Base-by-base conservation (phyloP, 2,113 vertebrate genomes). In the Corythaixoides concolor region DNA sequence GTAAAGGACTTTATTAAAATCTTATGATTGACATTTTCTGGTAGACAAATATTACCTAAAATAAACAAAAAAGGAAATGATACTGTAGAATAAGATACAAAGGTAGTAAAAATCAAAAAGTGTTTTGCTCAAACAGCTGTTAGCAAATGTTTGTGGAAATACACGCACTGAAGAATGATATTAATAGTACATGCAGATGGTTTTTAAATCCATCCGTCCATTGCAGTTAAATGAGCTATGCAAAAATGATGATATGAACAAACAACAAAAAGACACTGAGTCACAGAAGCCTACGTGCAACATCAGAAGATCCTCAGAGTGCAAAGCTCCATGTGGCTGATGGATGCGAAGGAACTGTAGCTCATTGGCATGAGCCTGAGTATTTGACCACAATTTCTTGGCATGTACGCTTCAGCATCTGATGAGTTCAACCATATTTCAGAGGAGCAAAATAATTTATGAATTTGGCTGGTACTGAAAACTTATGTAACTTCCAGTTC, bases 131-230 rank as follows among this genome's bases (percentile, higher is more conserved):
- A 70, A 92, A 63, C 78, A 96, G 85, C 89, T 95, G 95, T 63
- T 93, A 81, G 30, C 33, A 91, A 93, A 92, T 56, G 76, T 76
- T 74, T 64, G 35, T 90, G 49, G 79, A 97, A 95, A 92, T 56
- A 63, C 7, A 59, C 32, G 79, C 63, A 62, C 23, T 69, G 60
- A 86, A 85, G 74, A 88, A 83, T 23, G 37, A 68, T 92, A 96
- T 96, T 92, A 96, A 95, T 94, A 96, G 92, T 56, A 75, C 35
- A 79, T 75, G 80, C 92, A 94, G 88, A 96, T 94, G 88, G 72
- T 59, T 95, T 94, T 83, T 78, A 91, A 90, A 88, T 84, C 79
- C 90, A 73, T 82, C 62, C 59, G 90, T 85, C 85, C 70, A 79
- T 93, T 88, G 81, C 56, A 91, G 83, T 47, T 89, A 90, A 82